phyloP scores from a whole-genome alignment of 92 coral and sea anemone genomes.

The Bergia puertoricense region DNA sequence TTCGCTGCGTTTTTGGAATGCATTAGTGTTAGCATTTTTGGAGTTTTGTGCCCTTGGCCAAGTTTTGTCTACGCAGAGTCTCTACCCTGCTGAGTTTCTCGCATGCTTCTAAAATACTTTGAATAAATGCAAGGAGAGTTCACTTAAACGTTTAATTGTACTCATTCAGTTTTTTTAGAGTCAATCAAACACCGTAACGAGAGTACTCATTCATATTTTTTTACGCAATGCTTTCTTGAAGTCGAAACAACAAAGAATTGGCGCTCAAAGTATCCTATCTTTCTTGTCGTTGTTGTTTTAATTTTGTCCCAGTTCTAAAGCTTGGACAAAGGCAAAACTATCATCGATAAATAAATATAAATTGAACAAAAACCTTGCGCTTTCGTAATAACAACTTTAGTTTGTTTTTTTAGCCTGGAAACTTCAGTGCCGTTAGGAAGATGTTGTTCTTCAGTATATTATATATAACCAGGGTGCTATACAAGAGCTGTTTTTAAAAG shows the following conservation, averaged over 20 bases:
- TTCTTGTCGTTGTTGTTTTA: background rate
- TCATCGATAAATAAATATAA: background rate
- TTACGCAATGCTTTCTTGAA: background rate
- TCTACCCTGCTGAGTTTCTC: conserved; percentile 13
- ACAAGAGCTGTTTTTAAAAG: too few species aligned
- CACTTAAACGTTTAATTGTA: background rate
- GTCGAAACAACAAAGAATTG: background rate
- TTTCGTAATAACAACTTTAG: too few species aligned
- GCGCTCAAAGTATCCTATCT: background rate
- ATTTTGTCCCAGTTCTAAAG: background rate
- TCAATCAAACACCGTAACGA: background rate
- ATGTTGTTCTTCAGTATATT: too few species aligned
- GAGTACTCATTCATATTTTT: background rate
- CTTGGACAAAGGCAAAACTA: background rate
- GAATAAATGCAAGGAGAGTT: background rate
- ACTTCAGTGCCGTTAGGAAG: too few species aligned
- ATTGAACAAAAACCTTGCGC: background rate
- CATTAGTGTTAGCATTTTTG: background rate
- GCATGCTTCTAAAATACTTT: background rate
- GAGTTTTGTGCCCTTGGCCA: conserved; percentile 1
- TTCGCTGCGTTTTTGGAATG: background rate
- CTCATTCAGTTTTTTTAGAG: background rate
- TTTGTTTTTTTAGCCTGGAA: too few species aligned
- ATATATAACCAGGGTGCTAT: background rate
- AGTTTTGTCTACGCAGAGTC: conserved; percentile 11